Evolutionary conservation across 30 jellyfish, hydroid and myxozoan species (phyloP).

Genomic region (Rhopilema esculentum): DNA sequence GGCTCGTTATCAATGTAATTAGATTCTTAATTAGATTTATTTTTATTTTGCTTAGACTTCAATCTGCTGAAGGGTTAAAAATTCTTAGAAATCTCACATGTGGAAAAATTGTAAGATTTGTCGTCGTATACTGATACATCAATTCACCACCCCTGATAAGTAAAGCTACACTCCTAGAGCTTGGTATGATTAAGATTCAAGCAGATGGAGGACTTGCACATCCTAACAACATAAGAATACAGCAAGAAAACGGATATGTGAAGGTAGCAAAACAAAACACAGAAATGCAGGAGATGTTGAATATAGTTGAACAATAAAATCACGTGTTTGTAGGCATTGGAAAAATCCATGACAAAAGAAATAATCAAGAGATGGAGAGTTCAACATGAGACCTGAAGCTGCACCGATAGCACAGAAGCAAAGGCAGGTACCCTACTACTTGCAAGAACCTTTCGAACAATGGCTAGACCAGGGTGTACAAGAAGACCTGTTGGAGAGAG

Average conservation of each 20-base stretch:
- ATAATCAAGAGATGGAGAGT: slow-evolving; percentile 5
- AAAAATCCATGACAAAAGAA: slow-evolving; percentile 8
- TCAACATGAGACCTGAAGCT: slow-evolving; percentile 21
- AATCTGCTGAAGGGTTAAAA: too few relatives aligned
- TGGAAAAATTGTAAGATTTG: neutral
- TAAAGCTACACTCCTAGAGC: neutral
- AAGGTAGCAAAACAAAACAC: too few relatives aligned
- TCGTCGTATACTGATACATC: slow-evolving; percentile 1
- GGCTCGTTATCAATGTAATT: too few relatives aligned
- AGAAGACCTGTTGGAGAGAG: slow-evolving; percentile 13
- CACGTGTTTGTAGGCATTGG: slow-evolving; percentile 4
- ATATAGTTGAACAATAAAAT: neutral
- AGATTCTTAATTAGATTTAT: too few relatives aligned
- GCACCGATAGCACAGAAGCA: slow-evolving; percentile 24
- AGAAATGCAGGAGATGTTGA: neutral
- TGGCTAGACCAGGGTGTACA: slow-evolving; percentile 18
- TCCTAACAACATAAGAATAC: neutral
- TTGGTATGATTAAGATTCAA: neutral
- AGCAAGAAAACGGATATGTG: neutral
- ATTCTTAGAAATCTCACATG: slow-evolving; percentile 13
- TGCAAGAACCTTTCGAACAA: slow-evolving; percentile 24
- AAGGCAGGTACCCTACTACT: slow-evolving; percentile 17
- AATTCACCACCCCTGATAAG: slow-evolving; percentile 6
- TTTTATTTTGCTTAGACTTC: too few relatives aligned
- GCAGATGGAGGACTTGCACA: neutral